These are phyloP conservation scores for Cheumatopsyche charites DNA, from an alignment of 1,140 invertebrate species.

Conservation along the genomic window DNA sequence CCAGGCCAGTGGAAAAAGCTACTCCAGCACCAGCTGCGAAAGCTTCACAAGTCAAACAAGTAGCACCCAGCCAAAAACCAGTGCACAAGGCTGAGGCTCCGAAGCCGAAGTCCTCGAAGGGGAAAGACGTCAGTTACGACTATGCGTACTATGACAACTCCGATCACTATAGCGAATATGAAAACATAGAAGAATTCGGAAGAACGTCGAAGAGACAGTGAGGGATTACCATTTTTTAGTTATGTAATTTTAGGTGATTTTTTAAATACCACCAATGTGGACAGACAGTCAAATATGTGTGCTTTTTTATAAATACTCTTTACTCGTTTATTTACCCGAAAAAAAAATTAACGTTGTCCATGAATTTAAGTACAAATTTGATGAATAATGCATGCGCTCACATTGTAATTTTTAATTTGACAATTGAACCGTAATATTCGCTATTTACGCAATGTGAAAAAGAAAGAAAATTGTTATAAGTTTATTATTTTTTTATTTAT, in stretches of 20 bases:
- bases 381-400: too few species aligned
- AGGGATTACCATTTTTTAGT: slow-evolving; percentile 22
- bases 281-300: slow-evolving; percentile 18
- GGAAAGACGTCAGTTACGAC: slow-evolving; percentile 69
- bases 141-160: slow-evolving; percentile 71
- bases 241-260: slow-evolving; percentile 16
- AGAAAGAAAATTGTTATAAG: too few species aligned
- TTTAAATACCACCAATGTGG: slow-evolving; percentile 19
- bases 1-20: slow-evolving; percentile 47
- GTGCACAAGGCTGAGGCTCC: slow-evolving; percentile 46
- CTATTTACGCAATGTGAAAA: too few species aligned
- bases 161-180: slow-evolving; percentile 61
- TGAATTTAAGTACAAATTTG: too few species aligned
- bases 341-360: too few species aligned
- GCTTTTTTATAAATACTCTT: neutral
- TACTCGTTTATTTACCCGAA: too few species aligned
- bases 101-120: slow-evolving; percentile 51
- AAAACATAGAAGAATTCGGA: slow-evolving; percentile 62
- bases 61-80: slow-evolving; percentile 50
- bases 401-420: too few species aligned
- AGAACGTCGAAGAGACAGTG: slow-evolving; percentile 53
- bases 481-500: too few species aligned
- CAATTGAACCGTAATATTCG: too few species aligned
- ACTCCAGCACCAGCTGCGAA: slow-evolving; percentile 46
- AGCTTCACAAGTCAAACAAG: slow-evolving; percentile 30